Evolutionary conservation across 2,113 vertebrate species (phyloP), one percentile per base, ranked within the genome.

Genomic region (Orientallactaga bullata): DNA sequence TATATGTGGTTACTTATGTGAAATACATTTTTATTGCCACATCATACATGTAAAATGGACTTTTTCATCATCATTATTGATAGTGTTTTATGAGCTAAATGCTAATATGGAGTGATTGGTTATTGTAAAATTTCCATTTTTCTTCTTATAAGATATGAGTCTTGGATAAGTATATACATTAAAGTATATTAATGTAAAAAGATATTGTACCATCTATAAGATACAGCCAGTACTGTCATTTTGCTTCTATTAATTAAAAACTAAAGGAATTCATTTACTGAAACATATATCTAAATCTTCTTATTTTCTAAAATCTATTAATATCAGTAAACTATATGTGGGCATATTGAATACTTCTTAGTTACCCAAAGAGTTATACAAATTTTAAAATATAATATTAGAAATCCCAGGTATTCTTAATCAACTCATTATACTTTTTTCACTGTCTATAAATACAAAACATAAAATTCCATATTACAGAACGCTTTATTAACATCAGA

Each of bases 401-500:
- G 87, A 68, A 76, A 95, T 88, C 92, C 55, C 23, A 84, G 85
- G 68, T 35, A 94, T 88, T 97, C 90, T 96, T 84, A 94, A 97
- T 63, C 68, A 95, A 77, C 58, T 4, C 86, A 86, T 97, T 96
- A 91, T 32, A 82, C 76, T 93, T 96, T 97, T 84, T 95, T 79
- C 88, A 96, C 63, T 95, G 86, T 96, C 94, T 97, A 97, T 98
- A 97, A 98, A 98, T 97, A 97, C 91, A 97, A 96, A 90, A 93
- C 85, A 97, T 97, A 97, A 98, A 97, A 86, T 77, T 97, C 89
- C 94, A 97, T 97, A 98, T 97, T 98, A 98, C 94, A 95, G 16
- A 98, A 98, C 97, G 94, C 96, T 97, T 98, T 98, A 98, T 98
- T 98, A 98, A 98, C 97, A 98, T 96, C 97, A 96, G 96, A 97